Base-by-base conservation (phyloP, 2,888 invertebrate species). In the Ormia ochracea region DNA sequence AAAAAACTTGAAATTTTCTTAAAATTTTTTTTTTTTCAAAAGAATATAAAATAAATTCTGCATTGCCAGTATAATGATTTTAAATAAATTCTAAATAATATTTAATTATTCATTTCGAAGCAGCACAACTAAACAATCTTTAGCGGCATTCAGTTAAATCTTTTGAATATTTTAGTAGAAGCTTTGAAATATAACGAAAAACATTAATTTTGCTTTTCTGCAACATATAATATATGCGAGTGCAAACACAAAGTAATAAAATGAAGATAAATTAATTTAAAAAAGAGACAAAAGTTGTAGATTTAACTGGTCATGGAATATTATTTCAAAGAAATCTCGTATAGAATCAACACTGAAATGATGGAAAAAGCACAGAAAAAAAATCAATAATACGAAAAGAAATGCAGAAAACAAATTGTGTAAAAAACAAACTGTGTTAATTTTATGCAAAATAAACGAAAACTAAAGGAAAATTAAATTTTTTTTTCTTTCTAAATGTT, bases 271-370 rank as follows among this genome's bases (percentile, higher is more conserved):
- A n/a, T n/a, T n/a, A n/a, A n/a, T n/a, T n/a, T n/a, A 59, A 56
- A 19, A 19, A 43, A 54, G 6, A 3, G 26, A 59, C 12, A 23
- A 31, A 52, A 61, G 52, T 43, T 33, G 23, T 36, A 70, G 14
- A 28, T 43, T 52, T 9, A 54, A 43, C 54, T 54, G 33, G 54
- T 45, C 43, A 31, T 63, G 43, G 63, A 33, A 56, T 59, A 61
- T 59, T 70, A 41, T 63, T 63, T 17, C 33, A 43, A 65, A 63
- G 54, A 63, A 73, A 63, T 63, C 54, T 72, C 33, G 38, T 31
- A 26, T 54, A 72, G 19, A 54, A 33, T 10, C 17, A 23, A 21
- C 26, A 52, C 28, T 26, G n/a, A 48, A 63, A 48, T 6, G 38
- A n/a, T n/a, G n/a, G n/a, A 58, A 48, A 12, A 38, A 48, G 41